Base-by-base conservation (phyloP, 2,888 invertebrate species). In the Scrobipalpa atriplicella region DNA sequence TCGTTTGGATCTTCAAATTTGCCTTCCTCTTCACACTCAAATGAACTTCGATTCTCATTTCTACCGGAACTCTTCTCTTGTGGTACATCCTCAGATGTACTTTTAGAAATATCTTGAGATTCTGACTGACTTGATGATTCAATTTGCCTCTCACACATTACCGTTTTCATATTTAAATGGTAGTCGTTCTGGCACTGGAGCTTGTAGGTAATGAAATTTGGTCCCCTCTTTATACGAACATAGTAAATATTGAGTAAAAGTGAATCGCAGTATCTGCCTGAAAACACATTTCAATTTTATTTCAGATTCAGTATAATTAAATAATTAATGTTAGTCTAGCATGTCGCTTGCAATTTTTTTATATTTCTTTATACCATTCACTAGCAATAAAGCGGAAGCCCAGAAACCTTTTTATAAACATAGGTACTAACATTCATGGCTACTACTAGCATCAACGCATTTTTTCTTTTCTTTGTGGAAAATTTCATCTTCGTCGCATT, bases 401-500 rank as follows among this genome's bases (percentile, higher is more conserved):
- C 21, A 36, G 11, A 56, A 56, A 10, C 18, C 2, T 19, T 18
- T 52, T 8, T 29, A 2, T 0, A 58, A 58, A 36, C 38, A 9
- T 58, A n/a, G n/a, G n/a, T n/a, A 58, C 58, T 58, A 75, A 69
- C 87, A 85, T 69, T 87, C 88, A 29, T 79, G 74, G 69, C 86
- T 90, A 69, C 85, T 90, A 69, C 85, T 90, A 29, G 73, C 75
- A 64, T 86, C 83, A 38, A 87, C 82, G 70, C 91, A 90, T 71
- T 80, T 83, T 70, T 82, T 82, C 74, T 83, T 84, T 21, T 81
- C 77, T 70, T 74, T 79, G 71, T 93, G 83, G 73, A 89, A 94
- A 10, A 90, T 73, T 75, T 93, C 88, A 47, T 84, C 88, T 6
- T 80, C 80, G 29, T 85, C 83, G 72, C 94, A 94, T 70, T 81